Percentiles rank a stretch among this genome's conserved stretches.
phyloP scores from a whole-genome alignment of 2,797 vertebrate genomes.

The Silurus aristotelis region DNA sequence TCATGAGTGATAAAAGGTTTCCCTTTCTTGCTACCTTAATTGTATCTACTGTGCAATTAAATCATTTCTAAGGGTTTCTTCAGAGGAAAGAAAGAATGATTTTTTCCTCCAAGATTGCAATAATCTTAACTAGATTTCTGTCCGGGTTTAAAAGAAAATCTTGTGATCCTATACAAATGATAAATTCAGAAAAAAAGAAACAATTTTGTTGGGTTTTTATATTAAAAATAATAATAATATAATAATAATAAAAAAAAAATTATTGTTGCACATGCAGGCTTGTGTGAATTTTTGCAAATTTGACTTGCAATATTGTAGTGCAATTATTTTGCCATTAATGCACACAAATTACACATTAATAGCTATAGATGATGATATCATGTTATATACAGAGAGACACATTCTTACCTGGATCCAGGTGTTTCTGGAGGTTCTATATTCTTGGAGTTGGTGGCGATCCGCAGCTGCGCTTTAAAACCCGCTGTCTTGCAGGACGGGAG shows the following conservation, averaged over 20 bases:
- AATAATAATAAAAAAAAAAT: no score
- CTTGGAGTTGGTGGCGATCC: constrained; percentile 43
- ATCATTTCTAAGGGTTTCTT: neutral
- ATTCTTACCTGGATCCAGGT: constrained; percentile 76
- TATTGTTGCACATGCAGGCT: neutral
- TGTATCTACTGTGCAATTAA: neutral
- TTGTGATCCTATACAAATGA: neutral
- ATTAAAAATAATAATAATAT: no score
- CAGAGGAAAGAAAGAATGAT: neutral
- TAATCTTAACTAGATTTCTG: neutral
- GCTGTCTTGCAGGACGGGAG: constrained; percentile 53
- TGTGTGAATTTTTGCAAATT: neutral
- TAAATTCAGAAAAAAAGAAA: neutral
- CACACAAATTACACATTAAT: neutral
- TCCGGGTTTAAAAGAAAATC: no score
- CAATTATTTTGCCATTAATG: neutral
- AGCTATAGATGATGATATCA: neutral
- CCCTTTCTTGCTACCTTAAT: neutral
- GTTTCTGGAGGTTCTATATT: constrained; percentile 65
- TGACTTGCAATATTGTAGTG: neutral
- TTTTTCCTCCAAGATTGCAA: neutral
- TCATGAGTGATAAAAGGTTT: neutral
- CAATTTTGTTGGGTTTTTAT: neutral
- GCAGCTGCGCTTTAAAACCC: constrained; percentile 50
- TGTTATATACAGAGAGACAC: constrained; percentile 45